These are phyloP conservation scores for Thalassaphorura encarpata DNA, from an alignment of 1,140 invertebrate genomes.

Conservation along the genomic window DNA sequence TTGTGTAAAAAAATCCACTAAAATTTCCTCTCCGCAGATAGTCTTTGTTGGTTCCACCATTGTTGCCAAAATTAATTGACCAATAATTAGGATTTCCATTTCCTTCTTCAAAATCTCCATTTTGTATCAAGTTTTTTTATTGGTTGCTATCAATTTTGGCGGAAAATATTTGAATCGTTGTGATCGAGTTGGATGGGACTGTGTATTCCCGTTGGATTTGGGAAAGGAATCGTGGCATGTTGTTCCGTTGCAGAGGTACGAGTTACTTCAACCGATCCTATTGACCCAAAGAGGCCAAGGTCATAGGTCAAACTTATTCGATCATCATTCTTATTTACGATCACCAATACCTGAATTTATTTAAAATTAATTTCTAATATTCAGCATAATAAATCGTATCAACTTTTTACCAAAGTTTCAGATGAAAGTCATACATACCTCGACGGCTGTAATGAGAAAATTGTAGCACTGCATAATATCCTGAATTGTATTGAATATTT, in stretches of 20 bases:
- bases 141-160: background rate
- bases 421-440: slow-evolving; percentile 16
- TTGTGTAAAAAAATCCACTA: background rate
- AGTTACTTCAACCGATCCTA: background rate
- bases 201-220: background rate
- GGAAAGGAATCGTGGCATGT: background rate
- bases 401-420: slow-evolving; percentile 14
- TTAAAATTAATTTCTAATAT: background rate
- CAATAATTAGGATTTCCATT: too few relatives aligned
- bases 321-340: slow-evolving; percentile 3
- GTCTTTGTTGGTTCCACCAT: too few relatives aligned
- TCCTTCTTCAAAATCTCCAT: too few relatives aligned
- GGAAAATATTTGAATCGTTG: slow-evolving; percentile 5
- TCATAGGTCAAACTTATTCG: background rate
- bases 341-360: slow-evolving; percentile 2
- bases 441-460: slow-evolving; percentile 21
- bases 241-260: slow-evolving; percentile 12
- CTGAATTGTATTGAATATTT: slow-evolving; percentile 20
- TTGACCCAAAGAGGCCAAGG: background rate
- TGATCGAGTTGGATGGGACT: slow-evolving; percentile 14
- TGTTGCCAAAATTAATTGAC: background rate
- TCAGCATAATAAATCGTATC: background rate
- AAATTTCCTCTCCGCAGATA: too few relatives aligned
- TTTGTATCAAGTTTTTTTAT: too few relatives aligned
- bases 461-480: slow-evolving; percentile 21